Evolutionary conservation across 2,797 vertebrate genomes (phyloP), one percentile per base, ranked within the genome.

Genomic region (Peromyscus nudipes): DNA sequence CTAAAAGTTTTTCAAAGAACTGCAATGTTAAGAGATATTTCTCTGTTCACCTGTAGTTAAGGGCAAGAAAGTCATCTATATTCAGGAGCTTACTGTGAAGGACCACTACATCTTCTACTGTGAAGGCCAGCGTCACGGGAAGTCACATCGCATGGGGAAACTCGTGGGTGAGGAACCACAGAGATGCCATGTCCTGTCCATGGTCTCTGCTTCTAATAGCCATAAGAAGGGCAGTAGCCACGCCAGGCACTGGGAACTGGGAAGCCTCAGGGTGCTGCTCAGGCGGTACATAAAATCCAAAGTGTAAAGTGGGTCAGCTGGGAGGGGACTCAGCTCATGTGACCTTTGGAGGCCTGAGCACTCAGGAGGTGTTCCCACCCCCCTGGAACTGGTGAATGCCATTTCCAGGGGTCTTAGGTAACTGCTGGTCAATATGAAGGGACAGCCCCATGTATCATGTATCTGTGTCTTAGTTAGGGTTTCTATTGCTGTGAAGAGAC

Each of bases 21-120:
- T 55, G 4, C 27, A 62, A 37, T 12, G 1, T 12, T 23, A 1
- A 29, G n/a, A 23, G 4, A 8, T 7, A 0, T 17, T 64, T 62
- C 21, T 60, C 34, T 27, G 40, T 57, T 55, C 9, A 0, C 9
- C 37, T n/a, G 1, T 40, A 96, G 96, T 4, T 3, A 31, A 5
- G 1, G n/a, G 16, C 21, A n/a, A 16, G 27, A 34, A 17, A 6
- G 0, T 4, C 3, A 0, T 55, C 4, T 2, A 62, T 0, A 2
- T 91, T 1, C 25, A n/a, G 21, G 9, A 25, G 2, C 46, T 90
- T 46, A 7, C 82, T 0, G 6, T 40, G 9, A 14, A n/a, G 17
- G 87, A 11, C 34, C 69, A 88, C 37, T n/a, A 0, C 27, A 0
- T 97, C 69, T 12, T 96, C 0, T 93, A 43, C 82, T 31, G 12